Evolutionary conservation across 2,888 invertebrate genomes (phyloP), one percentile per base, ranked within the genome.

Genomic region (Pyrocoelia pectoralis): DNA sequence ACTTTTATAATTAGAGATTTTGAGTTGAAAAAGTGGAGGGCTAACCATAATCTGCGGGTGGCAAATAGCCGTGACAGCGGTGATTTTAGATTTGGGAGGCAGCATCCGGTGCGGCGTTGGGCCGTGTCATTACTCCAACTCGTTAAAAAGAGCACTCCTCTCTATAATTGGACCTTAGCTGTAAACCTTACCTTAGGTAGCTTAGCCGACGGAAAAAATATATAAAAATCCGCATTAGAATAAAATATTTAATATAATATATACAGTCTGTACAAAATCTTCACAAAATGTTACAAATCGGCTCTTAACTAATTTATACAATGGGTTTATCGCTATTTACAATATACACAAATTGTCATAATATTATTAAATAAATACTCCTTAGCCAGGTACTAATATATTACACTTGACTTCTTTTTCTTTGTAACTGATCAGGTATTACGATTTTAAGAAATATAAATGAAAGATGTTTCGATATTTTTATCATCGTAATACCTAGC

Each of bases 311-410:
- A n/a, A 65, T 66, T 72, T 70, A 75, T 74, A 75, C 72, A 73
- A 70, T 70, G 69, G 68, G 63, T 67, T 69, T 67, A 65, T 67
- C 68, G 70, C 67, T 69, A 70, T 75, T 73, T 70, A 72, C 70
- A 70, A 66, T 70, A 70, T 70, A 65, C 61, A 70, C 70, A 70
- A n/a, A 54, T 52, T 48, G 50, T 29, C 53, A 66, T 60, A 63
- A 61, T 52, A 60, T 66, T 60, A 49, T 57, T 55, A 60, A 80
- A 80, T 79, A 80, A 80, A 79, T 80, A 80, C 75, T 77, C 80
- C 80, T 79, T 78, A 79, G 73, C 76, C 81, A 81, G 80, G 80
- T 81, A 81, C 81, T 76, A 79, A 77, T 79, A 80, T 79, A 76
- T 79, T 79, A 80, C 80, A 80, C 69, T 75, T 79, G 77, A 78